phyloP scores from a whole-genome alignment of 2,113 vertebrate species.

The Rhabdornis inornatus region DNA sequence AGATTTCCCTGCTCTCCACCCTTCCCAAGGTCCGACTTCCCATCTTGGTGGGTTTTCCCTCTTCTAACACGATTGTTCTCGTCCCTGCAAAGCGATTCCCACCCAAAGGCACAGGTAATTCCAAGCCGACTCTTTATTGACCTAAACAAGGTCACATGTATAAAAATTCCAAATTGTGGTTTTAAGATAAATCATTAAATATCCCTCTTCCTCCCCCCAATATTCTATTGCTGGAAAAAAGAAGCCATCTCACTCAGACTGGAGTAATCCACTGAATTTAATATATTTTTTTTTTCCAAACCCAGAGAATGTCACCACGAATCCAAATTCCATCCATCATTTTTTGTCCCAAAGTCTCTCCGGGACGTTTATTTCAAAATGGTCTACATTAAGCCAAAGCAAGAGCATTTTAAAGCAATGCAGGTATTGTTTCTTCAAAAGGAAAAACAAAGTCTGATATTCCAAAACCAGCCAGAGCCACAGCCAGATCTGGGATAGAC shows the following conservation, averaged over 20 bases:
- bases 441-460: background rate
- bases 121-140: background rate
- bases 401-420: background rate
- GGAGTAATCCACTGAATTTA: constrained; percentile 29
- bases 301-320: background rate
- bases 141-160: background rate
- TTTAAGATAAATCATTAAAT: background rate
- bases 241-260: background rate
- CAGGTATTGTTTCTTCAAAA: background rate
- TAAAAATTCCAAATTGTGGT: background rate
- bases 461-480: background rate
- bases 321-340: background rate
- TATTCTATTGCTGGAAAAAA: background rate
- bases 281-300: background rate
- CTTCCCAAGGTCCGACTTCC: background rate
- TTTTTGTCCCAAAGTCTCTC: background rate
- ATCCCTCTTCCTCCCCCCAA: background rate
- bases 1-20: background rate
- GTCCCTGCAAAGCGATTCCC: background rate
- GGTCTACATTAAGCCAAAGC: background rate
- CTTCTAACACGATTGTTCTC: too few species aligned
- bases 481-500: background rate
- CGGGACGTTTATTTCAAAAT: background rate
- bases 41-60: background rate
- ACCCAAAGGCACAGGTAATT: background rate